Conservation (phyloP, 2,113 vertebrate species). For the Morone saxatilis region DNA sequence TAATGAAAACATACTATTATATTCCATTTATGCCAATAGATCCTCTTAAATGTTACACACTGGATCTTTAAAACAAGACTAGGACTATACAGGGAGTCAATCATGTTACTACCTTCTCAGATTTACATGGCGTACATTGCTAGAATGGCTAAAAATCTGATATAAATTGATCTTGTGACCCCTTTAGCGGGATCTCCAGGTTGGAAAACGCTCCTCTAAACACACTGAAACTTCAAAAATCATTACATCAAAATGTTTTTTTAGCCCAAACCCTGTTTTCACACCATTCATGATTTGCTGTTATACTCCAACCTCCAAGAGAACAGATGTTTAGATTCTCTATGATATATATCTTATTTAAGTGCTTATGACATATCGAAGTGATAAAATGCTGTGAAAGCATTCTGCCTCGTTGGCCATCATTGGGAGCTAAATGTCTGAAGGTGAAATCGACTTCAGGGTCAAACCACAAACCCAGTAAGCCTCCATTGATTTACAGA, state of each 20-base stretch:
- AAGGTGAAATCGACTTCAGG: constrained; percentile 66
- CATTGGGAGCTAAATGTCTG: constrained; percentile 39
- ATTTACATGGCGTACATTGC: background rate
- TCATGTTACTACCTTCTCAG: no score
- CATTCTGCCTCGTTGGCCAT: constrained; percentile 29
- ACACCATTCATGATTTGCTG: background rate
- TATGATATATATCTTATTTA: constrained; percentile 51
- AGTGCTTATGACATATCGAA: constrained; percentile 43
- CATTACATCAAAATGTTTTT: background rate
- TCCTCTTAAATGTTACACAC: no score
- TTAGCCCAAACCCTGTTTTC: background rate
- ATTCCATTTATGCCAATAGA: no score
- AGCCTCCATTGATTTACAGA: constrained; percentile 57
- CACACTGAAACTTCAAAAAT: background rate
- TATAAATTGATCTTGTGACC: background rate
- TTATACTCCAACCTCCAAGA: background rate
- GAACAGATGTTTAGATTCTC: constrained; percentile 2
- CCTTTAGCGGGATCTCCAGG: background rate
- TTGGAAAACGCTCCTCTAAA: background rate
- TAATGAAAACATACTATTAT: no score
- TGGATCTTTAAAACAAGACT: no score
- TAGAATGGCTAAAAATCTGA: background rate
- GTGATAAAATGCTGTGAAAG: constrained; percentile 56
- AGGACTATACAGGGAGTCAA: no score
- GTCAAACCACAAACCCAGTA: constrained; percentile 56